Base-by-base conservation (phyloP, 2,113 vertebrate species). In the Elaphurus davidianus region DNA sequence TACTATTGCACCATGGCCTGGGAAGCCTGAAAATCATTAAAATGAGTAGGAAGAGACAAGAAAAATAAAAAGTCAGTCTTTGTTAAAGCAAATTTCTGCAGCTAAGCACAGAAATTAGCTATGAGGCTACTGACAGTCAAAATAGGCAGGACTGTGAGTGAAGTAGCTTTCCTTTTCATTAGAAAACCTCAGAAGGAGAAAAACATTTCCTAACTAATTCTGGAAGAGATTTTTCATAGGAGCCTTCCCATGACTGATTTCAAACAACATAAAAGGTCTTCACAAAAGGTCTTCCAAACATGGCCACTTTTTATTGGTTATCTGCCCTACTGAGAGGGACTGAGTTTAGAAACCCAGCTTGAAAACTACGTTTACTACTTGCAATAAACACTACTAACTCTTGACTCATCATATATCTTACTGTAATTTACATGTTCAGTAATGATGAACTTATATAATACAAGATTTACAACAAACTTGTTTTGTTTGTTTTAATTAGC, bases 401-500 rank as follows among this genome's bases (percentile, higher is more conserved):
- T 71, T 87, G 36, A 67, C 54, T 81, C 16, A 79, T 90, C 47
- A 36, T 64, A 33, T 82, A 59, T 87, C 28, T 93, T 94, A 89
- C 30, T 19, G 2, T 21, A 71, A 84, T 79, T 92, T 79, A 55
- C 43, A 92, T 90, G 90, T 97, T 97, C 71, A 94, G 25, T 71
- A 90, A 90, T 27, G 40, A 71, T 90, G 82, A 95, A 71, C 12
- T 54, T 96, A 76, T 1, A 19, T 52, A 94, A 83, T 79, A 71
- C 28, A 92, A 45, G 28, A 55, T 97, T 87, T 47, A 47, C 45
- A 64, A 28, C 86, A 14, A 52, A 52, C 43, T 85, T 82, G 82
- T 76, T 94, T 97, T 25, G 5, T 79, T 88, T 74, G 27, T 78
- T 90, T 23, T 87, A 93, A 95, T 90, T 94, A 96, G 27, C 7